Conservation (phyloP, 2,888 invertebrate genomes). For the Anoplius nigerrimus region DNA sequence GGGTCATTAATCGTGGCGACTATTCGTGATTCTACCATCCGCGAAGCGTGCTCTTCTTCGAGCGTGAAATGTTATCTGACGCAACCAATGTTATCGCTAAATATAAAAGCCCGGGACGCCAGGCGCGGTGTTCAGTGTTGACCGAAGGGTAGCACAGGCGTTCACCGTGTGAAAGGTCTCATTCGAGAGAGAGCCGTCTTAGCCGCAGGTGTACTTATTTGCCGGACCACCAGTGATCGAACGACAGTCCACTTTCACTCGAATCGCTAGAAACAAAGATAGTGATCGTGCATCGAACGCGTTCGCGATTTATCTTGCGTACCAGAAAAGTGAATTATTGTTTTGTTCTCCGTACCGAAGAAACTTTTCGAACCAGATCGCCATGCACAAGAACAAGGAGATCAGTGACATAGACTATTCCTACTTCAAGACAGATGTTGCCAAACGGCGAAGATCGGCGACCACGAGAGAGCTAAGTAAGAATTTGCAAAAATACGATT, state of each 20-base stretch:
- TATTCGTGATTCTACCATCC: constrained; percentile 16
- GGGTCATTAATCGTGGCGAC: neutral
- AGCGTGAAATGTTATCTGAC: constrained; percentile 60
- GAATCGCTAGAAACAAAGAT: too few species aligned
- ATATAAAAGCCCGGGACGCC: constrained; percentile 66
- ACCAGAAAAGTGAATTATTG: neutral
- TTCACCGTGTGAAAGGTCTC: too few species aligned
- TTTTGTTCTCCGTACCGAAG: neutral
- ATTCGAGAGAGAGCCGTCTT: too few species aligned
- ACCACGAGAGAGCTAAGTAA: constrained; percentile 78
- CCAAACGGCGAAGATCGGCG: constrained; percentile 76
- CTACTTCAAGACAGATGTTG: constrained; percentile 75
- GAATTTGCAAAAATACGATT: constrained; percentile 47
- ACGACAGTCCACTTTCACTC: too few species aligned
- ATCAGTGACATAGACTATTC: constrained; percentile 74
- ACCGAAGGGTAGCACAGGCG: neutral
- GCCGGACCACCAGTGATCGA: too few species aligned
- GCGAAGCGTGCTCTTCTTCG: constrained; percentile 28
- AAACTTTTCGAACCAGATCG: neutral
- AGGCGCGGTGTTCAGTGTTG: constrained; percentile 55
- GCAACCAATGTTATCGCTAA: constrained; percentile 66
- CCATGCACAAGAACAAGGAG: constrained; percentile 42
- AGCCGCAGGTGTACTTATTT: too few species aligned
- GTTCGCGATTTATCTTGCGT: neutral
- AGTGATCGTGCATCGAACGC: too few species aligned